phyloP scores from a whole-genome alignment of 2,888 invertebrate species.

The Phaonia tiefii region DNA sequence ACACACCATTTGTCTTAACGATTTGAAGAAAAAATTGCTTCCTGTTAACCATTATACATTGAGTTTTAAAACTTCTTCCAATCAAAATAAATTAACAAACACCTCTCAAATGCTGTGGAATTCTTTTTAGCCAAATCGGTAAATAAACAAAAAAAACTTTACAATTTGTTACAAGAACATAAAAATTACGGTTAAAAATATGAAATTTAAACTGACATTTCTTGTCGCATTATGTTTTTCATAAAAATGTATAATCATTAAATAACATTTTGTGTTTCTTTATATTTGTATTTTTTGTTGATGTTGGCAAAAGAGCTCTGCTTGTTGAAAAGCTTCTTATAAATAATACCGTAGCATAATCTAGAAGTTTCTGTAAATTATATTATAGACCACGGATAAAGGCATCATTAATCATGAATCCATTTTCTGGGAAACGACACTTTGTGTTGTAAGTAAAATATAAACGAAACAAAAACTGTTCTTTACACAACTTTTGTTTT shows the following conservation, averaged over 20 bases:
- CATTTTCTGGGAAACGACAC: slow-evolving; percentile 29
- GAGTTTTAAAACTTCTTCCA: too few species aligned
- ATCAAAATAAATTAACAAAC: too few species aligned
- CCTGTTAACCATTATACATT: too few species aligned
- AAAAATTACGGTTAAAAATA: slow-evolving; percentile 9
- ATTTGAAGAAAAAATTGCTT: too few species aligned
- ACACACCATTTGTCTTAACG: too few species aligned
- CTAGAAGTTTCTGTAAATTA: slow-evolving; percentile 36
- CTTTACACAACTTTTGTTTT: slow-evolving; percentile 32
- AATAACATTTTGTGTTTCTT: slow-evolving; percentile 20
- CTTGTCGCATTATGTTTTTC: not conserved
- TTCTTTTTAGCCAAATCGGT: too few species aligned
- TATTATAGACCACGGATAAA: slow-evolving; percentile 40
- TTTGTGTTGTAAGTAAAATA: slow-evolving; percentile 30
- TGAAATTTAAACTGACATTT: slow-evolving; percentile 3
- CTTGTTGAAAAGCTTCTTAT: slow-evolving; percentile 5
- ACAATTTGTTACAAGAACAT: too few species aligned
- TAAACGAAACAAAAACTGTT: slow-evolving; percentile 31
- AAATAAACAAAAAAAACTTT: too few species aligned
- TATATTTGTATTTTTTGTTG: not conserved
- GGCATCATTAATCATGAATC: slow-evolving; percentile 37
- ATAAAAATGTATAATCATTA: slow-evolving; percentile 26
- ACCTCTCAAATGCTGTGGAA: too few species aligned
- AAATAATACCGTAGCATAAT: slow-evolving; percentile 28
- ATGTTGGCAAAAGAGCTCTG: slow-evolving; percentile 17